These are phyloP conservation scores for Falco columbarius DNA, from an alignment of 2,797 vertebrate species.

Conservation along the genomic window DNA sequence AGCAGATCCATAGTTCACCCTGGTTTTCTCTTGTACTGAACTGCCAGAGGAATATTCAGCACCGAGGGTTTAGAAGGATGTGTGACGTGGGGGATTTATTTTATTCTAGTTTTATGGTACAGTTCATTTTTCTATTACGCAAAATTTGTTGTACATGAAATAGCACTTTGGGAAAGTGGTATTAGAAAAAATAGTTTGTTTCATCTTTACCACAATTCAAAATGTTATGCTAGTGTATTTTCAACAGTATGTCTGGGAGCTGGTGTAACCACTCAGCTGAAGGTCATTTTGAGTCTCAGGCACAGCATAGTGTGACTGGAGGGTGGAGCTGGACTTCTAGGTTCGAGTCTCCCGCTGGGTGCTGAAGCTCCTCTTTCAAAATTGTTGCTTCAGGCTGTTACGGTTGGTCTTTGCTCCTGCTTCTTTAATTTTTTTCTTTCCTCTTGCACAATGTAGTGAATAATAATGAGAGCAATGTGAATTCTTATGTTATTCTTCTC, in stretches of 20 bases:
- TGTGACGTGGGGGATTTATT: background rate
- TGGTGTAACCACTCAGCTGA: background rate
- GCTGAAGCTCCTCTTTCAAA: constrained; percentile 5
- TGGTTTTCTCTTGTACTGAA: background rate
- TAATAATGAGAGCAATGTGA: constrained; percentile 6
- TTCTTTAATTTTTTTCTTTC: constrained; percentile 3
- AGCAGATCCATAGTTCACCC: background rate
- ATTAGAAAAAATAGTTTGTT: background rate
- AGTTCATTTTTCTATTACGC: background rate
- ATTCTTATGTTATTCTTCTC: background rate
- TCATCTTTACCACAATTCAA: background rate
- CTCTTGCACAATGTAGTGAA: background rate
- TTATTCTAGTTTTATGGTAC: background rate
- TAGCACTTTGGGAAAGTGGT: background rate
- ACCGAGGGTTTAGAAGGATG: background rate
- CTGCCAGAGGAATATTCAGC: background rate
- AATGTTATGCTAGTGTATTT: background rate
- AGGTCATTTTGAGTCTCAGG: constrained; percentile 8
- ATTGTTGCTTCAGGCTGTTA: constrained; percentile 27
- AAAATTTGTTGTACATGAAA: background rate
- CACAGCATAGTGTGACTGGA: background rate
- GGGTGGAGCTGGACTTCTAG: constrained; percentile 11
- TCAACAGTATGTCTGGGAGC: background rate
- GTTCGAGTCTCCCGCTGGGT: background rate
- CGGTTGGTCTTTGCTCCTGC: background rate